Conservation (phyloP, 2,888 invertebrate species). For the Allygus modestus region DNA sequence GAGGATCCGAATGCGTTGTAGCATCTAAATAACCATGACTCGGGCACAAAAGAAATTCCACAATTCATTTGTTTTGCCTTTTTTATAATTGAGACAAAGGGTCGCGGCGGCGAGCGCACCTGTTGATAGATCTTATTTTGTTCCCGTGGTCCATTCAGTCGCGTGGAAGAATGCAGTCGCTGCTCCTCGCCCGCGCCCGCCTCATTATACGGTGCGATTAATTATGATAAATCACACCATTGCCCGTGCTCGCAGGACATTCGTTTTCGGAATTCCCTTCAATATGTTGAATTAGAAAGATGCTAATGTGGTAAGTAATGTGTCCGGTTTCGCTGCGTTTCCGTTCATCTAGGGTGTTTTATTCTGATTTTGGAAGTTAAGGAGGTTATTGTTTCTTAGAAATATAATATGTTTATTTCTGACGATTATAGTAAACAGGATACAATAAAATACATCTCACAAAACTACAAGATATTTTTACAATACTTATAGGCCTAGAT, state of each 20-base stretch:
- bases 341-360: neutral
- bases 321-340: neutral
- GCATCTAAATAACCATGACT: conserved; percentile 52
- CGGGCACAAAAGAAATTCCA: conserved; percentile 55
- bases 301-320: neutral
- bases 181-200: neutral
- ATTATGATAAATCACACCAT: conserved; percentile 47
- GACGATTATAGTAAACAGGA: no score
- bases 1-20: conserved; percentile 32
- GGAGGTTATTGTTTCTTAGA: no score
- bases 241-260: neutral
- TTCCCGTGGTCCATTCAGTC: conserved; percentile 2
- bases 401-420: no score
- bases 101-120: conserved; percentile 23
- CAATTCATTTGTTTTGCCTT: conserved; percentile 56
- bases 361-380: no score
- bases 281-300: no score
- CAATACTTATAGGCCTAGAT: no score
- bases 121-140: neutral
- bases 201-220: conserved; percentile 25
- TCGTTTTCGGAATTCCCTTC: neutral
- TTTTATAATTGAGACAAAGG: conserved; percentile 59
- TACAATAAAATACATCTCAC: no score
- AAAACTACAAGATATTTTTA: no score
- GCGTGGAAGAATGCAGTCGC: conserved; percentile 36